phyloP scores from a whole-genome alignment of 2,888 invertebrate genomes.

The Chymomyza caudatula region DNA sequence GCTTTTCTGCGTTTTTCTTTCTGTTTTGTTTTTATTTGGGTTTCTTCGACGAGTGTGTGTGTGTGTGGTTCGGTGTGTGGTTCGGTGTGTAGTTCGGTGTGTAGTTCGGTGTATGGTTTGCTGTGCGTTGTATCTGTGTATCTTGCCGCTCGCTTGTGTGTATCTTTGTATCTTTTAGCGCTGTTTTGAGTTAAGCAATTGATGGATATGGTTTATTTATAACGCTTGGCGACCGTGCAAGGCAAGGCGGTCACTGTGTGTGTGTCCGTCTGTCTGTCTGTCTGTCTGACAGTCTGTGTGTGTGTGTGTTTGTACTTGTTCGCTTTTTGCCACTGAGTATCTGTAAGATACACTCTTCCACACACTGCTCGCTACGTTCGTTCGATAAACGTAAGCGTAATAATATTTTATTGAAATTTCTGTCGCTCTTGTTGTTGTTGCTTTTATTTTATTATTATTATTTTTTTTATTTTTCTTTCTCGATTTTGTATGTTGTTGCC shows the following conservation, averaged over 20 bases:
- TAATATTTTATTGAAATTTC: slow-evolving; percentile 78
- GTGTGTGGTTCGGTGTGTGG: slow-evolving; percentile 8
- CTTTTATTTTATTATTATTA: slow-evolving; percentile 19
- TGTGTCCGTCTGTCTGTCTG: too few relatives aligned
- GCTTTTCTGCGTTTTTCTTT: slow-evolving; percentile 55
- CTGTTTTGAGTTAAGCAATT: slow-evolving; percentile 75
- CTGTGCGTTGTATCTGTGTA: slow-evolving; percentile 42
- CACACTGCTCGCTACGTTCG: slow-evolving; percentile 31
- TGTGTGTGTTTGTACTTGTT: slow-evolving; percentile 27
- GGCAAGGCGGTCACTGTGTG: not conserved
- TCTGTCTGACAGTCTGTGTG: slow-evolving; percentile 22
- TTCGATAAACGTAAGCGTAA: slow-evolving; percentile 75
- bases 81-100: slow-evolving; percentile 7
- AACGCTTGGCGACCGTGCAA: slow-evolving; percentile 67
- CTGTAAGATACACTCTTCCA: slow-evolving; percentile 62
- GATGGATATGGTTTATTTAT: slow-evolving; percentile 77
- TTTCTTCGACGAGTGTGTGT: slow-evolving; percentile 14
- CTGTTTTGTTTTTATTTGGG: slow-evolving; percentile 28
- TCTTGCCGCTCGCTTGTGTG: slow-evolving; percentile 38
- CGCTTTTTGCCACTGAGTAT: slow-evolving; percentile 40
- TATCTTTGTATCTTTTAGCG: slow-evolving; percentile 71
- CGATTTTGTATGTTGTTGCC: slow-evolving; percentile 14
- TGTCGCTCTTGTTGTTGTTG: slow-evolving; percentile 48
- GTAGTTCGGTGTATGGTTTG: slow-evolving; percentile 44
- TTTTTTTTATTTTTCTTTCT: slow-evolving; percentile 22